A percentile compares a stretch with the other conserved stretches of the same genome.
Evolutionary conservation across 2,888 invertebrate species (phyloP).

Genomic region (Stenoptilia bipunctidactyla): DNA sequence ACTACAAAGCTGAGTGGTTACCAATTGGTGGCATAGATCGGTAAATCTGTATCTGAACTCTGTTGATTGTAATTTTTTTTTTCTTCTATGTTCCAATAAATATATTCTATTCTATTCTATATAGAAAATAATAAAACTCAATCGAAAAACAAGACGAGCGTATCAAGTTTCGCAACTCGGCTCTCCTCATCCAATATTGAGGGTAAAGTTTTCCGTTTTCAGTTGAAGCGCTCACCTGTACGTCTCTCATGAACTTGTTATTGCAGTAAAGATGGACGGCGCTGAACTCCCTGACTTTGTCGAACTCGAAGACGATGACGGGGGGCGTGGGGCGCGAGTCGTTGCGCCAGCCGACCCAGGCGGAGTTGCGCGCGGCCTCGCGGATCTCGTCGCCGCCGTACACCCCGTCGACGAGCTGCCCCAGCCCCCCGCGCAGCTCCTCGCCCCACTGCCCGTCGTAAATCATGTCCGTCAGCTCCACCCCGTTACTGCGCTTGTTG

Average conservation of each 20-base stretch:
- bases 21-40: too few species aligned
- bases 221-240: conserved; percentile 74
- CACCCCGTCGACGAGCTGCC: conserved; percentile 87
- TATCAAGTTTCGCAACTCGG: too few species aligned
- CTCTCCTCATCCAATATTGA: too few species aligned
- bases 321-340: conserved; percentile 76
- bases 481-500: conserved; percentile 81
- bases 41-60: too few species aligned
- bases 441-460: conserved; percentile 90
- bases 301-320: conserved; percentile 85
- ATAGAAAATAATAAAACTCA: too few species aligned
- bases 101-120: too few species aligned
- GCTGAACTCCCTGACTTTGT: conserved; percentile 87
- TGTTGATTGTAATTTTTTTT: too few species aligned
- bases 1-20: too few species aligned
- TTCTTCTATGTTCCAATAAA: too few species aligned
- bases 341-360: conserved; percentile 94
- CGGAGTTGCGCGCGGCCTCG: conserved; percentile 72
- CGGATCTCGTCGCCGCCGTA: conserved; percentile 79
- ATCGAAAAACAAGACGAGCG: too few species aligned
- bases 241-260: conserved; percentile 88
- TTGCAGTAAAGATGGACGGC: conserved; percentile 85
- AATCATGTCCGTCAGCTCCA: conserved; percentile 86
- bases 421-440: conserved; percentile 82
- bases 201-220: too few species aligned